Percentiles rank a stretch among this genome's conserved stretches.
phyloP scores from a whole-genome alignment of 1,140 invertebrate genomes.

The Varroa destructor region DNA sequence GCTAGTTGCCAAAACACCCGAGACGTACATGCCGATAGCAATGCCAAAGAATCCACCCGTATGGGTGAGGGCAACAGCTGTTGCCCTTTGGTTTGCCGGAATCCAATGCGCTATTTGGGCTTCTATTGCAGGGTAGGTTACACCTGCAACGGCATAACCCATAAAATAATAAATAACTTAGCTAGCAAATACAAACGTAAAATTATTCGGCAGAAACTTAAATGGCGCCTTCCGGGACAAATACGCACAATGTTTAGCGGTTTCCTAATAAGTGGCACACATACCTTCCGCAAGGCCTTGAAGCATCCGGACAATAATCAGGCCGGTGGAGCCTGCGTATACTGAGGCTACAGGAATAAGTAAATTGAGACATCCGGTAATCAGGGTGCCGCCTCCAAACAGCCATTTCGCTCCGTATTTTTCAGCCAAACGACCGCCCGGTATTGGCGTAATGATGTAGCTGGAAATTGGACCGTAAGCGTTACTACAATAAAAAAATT shows the following conservation, averaged over 20 bases:
- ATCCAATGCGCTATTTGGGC: constrained; percentile 38
- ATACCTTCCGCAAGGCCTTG: constrained; percentile 19
- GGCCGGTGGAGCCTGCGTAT: neutral
- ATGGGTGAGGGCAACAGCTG: constrained; percentile 37
- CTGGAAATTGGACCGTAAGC: too few species aligned
- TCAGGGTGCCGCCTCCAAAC: constrained; percentile 16
- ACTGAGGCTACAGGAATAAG: constrained; percentile 7
- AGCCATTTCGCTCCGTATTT: constrained; percentile 29
- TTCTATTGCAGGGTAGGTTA: constrained; percentile 18
- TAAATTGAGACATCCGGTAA: constrained; percentile 3
- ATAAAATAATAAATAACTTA: too few species aligned
- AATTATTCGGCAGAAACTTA: too few species aligned
- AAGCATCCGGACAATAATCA: constrained; percentile 5
- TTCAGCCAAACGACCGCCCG: constrained; percentile 29
- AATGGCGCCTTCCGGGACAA: too few species aligned
- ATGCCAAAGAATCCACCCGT: constrained; percentile 36
- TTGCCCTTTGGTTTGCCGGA: constrained; percentile 37
- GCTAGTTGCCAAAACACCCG: constrained; percentile 22
- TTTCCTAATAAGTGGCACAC: too few species aligned
- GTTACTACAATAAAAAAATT: too few species aligned
- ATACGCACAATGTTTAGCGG: too few species aligned
- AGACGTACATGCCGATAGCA: constrained; percentile 29
- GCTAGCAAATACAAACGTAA: too few species aligned
- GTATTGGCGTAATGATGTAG: constrained; percentile 29
- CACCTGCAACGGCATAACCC: neutral